Conservation (phyloP, 2,113 vertebrate genomes). For the Chaetorhynchus papuensis region DNA sequence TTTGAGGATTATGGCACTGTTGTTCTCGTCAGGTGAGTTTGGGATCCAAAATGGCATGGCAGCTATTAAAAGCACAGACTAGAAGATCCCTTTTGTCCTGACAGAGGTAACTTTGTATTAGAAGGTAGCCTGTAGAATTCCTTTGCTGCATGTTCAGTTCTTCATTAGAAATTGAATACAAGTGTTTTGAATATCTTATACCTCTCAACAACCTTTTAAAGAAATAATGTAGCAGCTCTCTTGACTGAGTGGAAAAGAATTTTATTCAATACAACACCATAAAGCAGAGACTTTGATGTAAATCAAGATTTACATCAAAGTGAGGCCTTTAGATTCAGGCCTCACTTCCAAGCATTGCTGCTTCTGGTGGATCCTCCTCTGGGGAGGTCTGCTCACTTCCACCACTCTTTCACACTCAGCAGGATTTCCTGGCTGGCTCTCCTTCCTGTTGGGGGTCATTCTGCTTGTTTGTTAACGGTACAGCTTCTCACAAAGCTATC, state of each 20-base stretch:
- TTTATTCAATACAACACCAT: neutral
- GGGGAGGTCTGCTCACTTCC: neutral
- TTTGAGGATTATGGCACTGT: constrained; percentile 74
- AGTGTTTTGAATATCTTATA: neutral
- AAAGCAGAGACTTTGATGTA: neutral
- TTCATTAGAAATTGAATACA: neutral
- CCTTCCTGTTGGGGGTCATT: neutral
- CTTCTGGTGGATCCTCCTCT: neutral
- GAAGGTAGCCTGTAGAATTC: neutral
- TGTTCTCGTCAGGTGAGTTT: constrained; percentile 74
- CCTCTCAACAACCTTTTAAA: neutral
- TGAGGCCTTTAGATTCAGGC: neutral
- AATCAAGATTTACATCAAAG: too few species aligned
- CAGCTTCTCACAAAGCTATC: neutral
- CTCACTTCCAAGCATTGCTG: neutral
- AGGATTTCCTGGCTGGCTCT: neutral
- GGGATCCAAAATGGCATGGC: neutral
- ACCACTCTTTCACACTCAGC: neutral
- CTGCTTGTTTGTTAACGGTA: neutral
- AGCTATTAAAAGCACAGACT: neutral
- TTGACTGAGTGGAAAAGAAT: neutral
- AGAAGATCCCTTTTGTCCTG: neutral
- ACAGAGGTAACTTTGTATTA: neutral
- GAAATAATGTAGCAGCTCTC: neutral
- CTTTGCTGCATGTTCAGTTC: neutral